Conservation (phyloP, 1,140 invertebrate species). For the Drosophila guanche region DNA sequence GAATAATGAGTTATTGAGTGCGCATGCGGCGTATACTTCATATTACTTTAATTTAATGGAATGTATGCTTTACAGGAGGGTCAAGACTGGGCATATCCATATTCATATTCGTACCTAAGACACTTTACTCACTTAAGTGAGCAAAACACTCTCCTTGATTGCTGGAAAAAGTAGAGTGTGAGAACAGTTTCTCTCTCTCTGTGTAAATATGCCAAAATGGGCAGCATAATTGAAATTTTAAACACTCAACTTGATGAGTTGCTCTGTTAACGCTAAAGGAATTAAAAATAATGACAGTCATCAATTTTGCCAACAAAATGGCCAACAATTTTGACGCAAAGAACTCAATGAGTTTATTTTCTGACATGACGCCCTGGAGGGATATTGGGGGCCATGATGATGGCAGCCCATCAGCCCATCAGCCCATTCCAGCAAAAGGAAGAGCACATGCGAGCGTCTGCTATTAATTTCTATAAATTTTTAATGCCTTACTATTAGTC, state of each 20-base stretch:
- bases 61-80: slow-evolving; percentile 44
- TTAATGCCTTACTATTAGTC: slow-evolving; percentile 66
- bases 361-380: slow-evolving; percentile 9
- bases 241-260: slow-evolving; percentile 79
- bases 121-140: slow-evolving; percentile 13
- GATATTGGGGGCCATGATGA: slow-evolving; percentile 7
- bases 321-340: slow-evolving; percentile 10
- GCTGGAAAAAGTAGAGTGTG: slow-evolving; percentile 33
- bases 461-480: slow-evolving; percentile 71
- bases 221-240: slow-evolving; percentile 71
- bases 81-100: slow-evolving; percentile 20
- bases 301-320: slow-evolving; percentile 53
- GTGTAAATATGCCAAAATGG: slow-evolving; percentile 47
- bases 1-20: slow-evolving; percentile 14
- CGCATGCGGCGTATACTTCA: slow-evolving; percentile 46
- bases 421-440: slow-evolving; percentile 2
- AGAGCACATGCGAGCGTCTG: slow-evolving; percentile 36
- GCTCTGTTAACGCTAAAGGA: slow-evolving; percentile 69
- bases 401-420: too few species aligned
- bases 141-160: slow-evolving; percentile 66
- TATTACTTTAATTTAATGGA: slow-evolving; percentile 64
- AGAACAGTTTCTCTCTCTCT: slow-evolving; percentile 11
- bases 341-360: slow-evolving; percentile 28
- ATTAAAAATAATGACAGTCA: slow-evolving; percentile 75
- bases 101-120: slow-evolving; percentile 19